Evolutionary conservation across 2,888 invertebrate genomes (phyloP), one percentile per base, ranked within the genome.

Genomic region (Dexiosoma caninum): DNA sequence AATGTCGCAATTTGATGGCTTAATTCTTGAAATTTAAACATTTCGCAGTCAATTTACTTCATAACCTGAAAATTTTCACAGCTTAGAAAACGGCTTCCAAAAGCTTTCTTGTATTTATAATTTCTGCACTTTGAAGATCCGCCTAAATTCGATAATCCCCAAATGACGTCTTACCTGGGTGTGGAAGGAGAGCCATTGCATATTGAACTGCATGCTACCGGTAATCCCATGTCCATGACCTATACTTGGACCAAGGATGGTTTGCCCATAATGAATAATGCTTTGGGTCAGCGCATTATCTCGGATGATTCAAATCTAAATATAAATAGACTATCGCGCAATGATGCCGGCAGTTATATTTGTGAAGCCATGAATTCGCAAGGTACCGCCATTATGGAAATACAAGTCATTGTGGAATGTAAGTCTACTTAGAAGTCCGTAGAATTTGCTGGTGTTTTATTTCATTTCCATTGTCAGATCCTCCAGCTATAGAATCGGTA

Each of bases 171-270:
- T 8, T 89, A 88, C 66, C 84, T 87, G 82, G 88, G 88, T 6
- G 84, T 89, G 1, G 88, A 89, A 74, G 89, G 88, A 2, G 86
- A 88, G 19, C 86, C 88, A 5, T 84, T 89, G 78, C 87, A 86
- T 21, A 85, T 89, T 66, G 88, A 88, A 53, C 84, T 89, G n/a
- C 85, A 87, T 75, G 88, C 89, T 44, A 86, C 84, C 32, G 88
- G 87, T 30, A 89, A 89, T 84, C 88, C 88, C 44, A 87, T 88
- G 87, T 74, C 86, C n/a, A 89, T 89, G 83, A 87, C 87, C 53
- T 89, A 88, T 49, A 87, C 89, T 67, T 89, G 88, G 88, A 89
- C 88, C 35, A 89, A 88, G 84, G 87, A 89, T 71, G 88, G 89
- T 23, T 83, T 89, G 60, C 88, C 89, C 62, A 89, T 89, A 66